These are phyloP conservation scores for Eucidaris tribuloides DNA, from an alignment of 35 echinoderm and acorn worm genomes.

Conservation along the genomic window DNA sequence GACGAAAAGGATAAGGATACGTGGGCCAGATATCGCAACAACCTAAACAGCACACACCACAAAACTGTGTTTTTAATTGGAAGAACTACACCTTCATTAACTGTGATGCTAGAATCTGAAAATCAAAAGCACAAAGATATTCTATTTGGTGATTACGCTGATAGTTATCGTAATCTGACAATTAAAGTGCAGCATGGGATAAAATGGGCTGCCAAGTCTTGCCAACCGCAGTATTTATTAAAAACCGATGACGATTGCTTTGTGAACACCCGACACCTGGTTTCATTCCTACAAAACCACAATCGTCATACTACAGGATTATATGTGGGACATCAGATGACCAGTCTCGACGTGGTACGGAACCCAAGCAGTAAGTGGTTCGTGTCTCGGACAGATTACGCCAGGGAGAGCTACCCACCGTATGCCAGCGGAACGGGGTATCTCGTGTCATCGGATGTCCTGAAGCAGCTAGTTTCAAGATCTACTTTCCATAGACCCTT, in stretches of 20 bases:
- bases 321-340: conserved; percentile 57
- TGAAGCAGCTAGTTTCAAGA: conserved; percentile 50
- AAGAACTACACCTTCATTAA: neutral
- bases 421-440: conserved; percentile 91
- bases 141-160: conserved; percentile 69
- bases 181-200: conserved; percentile 92
- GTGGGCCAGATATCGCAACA: conserved; percentile 54
- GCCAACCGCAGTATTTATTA: conserved; percentile 68
- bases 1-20: conserved; percentile 82
- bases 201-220: conserved; percentile 61
- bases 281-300: conserved; percentile 45
- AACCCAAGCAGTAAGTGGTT: conserved; percentile 34
- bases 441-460: conserved; percentile 74
- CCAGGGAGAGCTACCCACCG: conserved; percentile 18
- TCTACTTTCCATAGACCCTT: conserved; percentile 52
- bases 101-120: conserved; percentile 35
- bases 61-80: conserved; percentile 86
- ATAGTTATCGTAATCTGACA: conserved; percentile 73
- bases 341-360: conserved; percentile 15
- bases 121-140: conserved; percentile 63
- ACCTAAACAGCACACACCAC: neutral
- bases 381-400: conserved; percentile 30
- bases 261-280: conserved; percentile 67
- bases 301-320: conserved; percentile 55
- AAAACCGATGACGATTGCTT: conserved; percentile 96